These are phyloP conservation scores for Ecdyonurus torrentis DNA, from an alignment of 2,888 invertebrate genomes.

Conservation along the genomic window DNA sequence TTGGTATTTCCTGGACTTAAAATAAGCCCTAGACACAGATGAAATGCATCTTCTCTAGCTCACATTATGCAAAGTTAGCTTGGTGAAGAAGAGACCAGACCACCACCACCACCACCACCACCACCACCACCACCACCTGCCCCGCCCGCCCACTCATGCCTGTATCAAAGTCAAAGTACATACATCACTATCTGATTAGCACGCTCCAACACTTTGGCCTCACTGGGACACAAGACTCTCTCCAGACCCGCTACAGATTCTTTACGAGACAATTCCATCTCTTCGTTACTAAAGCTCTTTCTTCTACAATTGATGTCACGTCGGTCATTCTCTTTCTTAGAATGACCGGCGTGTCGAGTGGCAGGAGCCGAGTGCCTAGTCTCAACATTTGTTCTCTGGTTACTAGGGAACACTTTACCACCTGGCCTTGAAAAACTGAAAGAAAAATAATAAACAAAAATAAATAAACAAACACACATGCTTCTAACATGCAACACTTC, in stretches of 20 bases:
- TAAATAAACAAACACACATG: conserved; percentile 5
- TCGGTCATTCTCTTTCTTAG: not conserved
- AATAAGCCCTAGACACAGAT: no score
- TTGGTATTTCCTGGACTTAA: no score
- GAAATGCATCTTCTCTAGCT: no score
- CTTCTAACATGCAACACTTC: conserved; percentile 3
- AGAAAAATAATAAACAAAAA: not conserved
- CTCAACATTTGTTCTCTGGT: not conserved
- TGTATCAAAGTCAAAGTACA: conserved; percentile 27
- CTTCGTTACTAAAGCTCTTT: not conserved
- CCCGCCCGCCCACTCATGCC: conserved; percentile 5
- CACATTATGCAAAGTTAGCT: no score
- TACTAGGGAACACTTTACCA: not conserved
- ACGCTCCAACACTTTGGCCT: conserved; percentile 66
- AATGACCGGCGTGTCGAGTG: not conserved
- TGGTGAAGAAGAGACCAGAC: no score
- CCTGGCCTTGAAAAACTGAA: not conserved
- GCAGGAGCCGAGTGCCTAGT: not conserved
- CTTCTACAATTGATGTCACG: not conserved
- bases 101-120: no score
- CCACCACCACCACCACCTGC: no score
- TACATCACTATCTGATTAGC: conserved; percentile 81
- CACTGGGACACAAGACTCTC: conserved; percentile 47
- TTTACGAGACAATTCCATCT: not conserved
- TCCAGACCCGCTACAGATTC: conserved; percentile 27